Base-by-base conservation (phyloP, 1,140 invertebrate species). In the Musca vetustissima region DNA sequence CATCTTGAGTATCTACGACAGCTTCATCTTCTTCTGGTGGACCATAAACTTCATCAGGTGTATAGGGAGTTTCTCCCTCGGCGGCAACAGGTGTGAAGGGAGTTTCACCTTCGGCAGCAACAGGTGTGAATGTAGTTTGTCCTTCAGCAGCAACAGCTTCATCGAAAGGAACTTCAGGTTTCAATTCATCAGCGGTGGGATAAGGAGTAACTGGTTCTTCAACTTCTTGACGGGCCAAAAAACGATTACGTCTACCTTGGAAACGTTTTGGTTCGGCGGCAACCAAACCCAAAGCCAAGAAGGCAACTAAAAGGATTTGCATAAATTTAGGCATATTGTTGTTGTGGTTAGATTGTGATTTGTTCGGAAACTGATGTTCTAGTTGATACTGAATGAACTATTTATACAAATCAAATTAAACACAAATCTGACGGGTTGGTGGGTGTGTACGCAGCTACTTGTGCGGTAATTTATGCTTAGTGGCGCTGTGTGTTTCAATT, bases 91-190 rank as follows among this genome's bases (percentile, higher is more conserved):
- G 4, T 61, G 52, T 69, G 36, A 14, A 28, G 47, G 36, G 36
- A 19, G 73, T 72, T 64, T 55, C 66, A 7, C 36, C 47, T 49
- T 36, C 43, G 6, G 22, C 36, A n/a, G 55, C 55, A n/a, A 47
- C 55, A 71, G 77, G 4, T 74, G 74, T 74, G 66, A 50, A n/a
- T 25, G 66, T 0, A 68, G 4, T 74, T 43, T 43, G 36, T 6
- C 36, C 36, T 73, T 74, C 0, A 17, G 75, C 66, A 11, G 74
- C 73, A 14, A 69, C 73, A 19, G 75, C 75, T 68, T 79, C 78
- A 22, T 79, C 74, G 61, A 79, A 79, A 4, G 77, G 78, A 52
- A 79, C 74, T 52, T 79, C 78, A 15, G 78, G 78, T n/a, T 79
- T 79, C 14, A 79, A 69, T 47, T 79, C 78, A 36, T 79, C 78